phyloP scores from a whole-genome alignment of 2,888 invertebrate genomes.

The Brenthis daphne region DNA sequence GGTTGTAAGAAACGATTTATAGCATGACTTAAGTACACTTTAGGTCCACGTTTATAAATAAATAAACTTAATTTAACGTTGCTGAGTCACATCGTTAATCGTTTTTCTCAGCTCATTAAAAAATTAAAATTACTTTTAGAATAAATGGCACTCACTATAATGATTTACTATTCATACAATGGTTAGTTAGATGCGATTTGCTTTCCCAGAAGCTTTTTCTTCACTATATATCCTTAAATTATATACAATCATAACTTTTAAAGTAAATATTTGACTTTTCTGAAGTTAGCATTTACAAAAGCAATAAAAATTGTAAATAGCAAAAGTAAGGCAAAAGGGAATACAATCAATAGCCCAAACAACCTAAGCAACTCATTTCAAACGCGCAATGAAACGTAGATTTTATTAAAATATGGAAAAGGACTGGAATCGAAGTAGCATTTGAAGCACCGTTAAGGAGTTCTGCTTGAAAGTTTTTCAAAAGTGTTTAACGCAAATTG shows the following conservation, averaged over 20 bases:
- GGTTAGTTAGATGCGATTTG: background rate
- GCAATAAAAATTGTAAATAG: constrained; percentile 26
- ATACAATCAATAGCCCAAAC: constrained; percentile 35
- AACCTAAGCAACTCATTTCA: constrained; percentile 27
- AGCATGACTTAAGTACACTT: constrained; percentile 34
- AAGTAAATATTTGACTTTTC: constrained; percentile 13
- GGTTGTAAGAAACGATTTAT: constrained; percentile 35
- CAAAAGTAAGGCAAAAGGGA: constrained; percentile 28
- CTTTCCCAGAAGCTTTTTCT: background rate
- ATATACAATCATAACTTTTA: background rate
- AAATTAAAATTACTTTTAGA: constrained; percentile 20
- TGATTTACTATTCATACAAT: background rate
- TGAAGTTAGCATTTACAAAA: constrained; percentile 8
- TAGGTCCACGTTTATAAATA: constrained; percentile 34
- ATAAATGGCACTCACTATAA: constrained; percentile 7
- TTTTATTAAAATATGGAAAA: constrained; percentile 36
- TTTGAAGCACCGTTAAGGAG: constrained; percentile 32
- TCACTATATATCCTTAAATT: background rate
- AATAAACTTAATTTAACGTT: constrained; percentile 31
- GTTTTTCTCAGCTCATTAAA: constrained; percentile 26
- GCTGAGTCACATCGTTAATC: constrained; percentile 30
- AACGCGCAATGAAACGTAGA: constrained; percentile 31
- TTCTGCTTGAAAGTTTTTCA: constrained; percentile 42
- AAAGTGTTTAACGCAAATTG: constrained; percentile 48
- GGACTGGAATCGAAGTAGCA: constrained; percentile 31